Percentiles rank a stretch among this genome's conserved stretches.
Conservation (phyloP, 2,797 vertebrate genomes). For the Enteromius paludinosus region DNA sequence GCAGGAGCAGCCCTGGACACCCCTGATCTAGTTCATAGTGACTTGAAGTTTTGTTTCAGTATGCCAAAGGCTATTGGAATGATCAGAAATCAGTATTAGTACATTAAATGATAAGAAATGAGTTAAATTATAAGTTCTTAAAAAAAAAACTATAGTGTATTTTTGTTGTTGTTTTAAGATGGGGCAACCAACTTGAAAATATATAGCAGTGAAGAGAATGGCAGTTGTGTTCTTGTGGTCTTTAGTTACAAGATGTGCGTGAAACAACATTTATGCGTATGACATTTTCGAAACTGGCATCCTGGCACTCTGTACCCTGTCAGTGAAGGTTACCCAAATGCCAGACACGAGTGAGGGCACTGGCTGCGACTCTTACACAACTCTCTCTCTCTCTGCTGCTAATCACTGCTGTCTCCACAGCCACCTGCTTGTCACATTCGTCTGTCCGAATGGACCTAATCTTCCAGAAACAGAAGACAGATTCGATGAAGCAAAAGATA, state of each 20-base stretch:
- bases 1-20: no score
- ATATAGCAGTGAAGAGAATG: background rate
- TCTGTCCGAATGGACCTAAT: constrained; percentile 37
- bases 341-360: constrained; percentile 33
- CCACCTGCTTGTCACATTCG: constrained; percentile 51
- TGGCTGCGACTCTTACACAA: constrained; percentile 16
- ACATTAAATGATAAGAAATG: background rate
- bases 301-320: constrained; percentile 23
- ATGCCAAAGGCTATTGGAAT: background rate
- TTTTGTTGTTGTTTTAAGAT: background rate
- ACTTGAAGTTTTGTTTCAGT: background rate
- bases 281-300: constrained; percentile 46
- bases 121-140: background rate
- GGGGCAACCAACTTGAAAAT: constrained; percentile 1
- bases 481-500: background rate
- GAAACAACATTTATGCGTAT: constrained; percentile 33
- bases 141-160: background rate
- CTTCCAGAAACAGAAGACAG: constrained; percentile 15
- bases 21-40: background rate
- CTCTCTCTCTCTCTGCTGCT: constrained; percentile 4
- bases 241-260: constrained; percentile 13
- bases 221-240: background rate
- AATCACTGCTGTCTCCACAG: constrained; percentile 32
- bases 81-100: background rate
- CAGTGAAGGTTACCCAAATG: constrained; percentile 50